phyloP scores from a whole-genome alignment of 2,888 invertebrate genomes.

The Euproctis similis region DNA sequence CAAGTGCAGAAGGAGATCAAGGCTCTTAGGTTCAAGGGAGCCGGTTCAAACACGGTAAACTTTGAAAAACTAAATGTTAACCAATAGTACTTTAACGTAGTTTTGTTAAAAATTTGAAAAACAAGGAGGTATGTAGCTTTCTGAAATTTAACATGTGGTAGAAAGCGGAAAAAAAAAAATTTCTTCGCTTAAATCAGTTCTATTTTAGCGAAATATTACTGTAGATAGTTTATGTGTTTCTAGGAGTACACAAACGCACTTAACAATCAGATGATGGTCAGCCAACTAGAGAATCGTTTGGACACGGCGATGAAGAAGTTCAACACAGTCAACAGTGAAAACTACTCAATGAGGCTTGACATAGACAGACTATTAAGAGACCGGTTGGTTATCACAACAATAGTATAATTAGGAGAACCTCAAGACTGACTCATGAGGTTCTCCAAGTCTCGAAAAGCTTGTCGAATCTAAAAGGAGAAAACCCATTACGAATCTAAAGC shows the following conservation, averaged over 20 bases:
- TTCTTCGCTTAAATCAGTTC: background rate
- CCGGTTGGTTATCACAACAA: no score
- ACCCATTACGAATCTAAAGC: no score
- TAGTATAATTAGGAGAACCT: no score
- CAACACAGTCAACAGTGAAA: slow-evolving; percentile 83
- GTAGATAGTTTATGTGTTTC: background rate
- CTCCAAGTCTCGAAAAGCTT: no score
- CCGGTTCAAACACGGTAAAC: slow-evolving; percentile 46
- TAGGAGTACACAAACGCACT: slow-evolving; percentile 48
- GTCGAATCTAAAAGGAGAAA: no score
- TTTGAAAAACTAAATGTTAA: no score
- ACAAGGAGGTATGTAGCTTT: no score
- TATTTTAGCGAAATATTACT: background rate
- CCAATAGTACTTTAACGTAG: no score
- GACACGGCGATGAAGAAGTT: slow-evolving; percentile 86
- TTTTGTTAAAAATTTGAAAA: no score
- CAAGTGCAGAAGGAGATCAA: slow-evolving; percentile 73
- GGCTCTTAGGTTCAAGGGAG: slow-evolving; percentile 48
- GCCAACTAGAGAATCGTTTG: slow-evolving; percentile 83
- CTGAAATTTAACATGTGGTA: no score
- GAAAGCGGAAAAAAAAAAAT: no score
- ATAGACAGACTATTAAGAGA: slow-evolving; percentile 90
- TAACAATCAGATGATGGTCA: slow-evolving; percentile 62
- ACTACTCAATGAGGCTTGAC: slow-evolving; percentile 82
- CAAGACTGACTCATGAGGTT: no score